Conservation (phyloP, 2,888 invertebrate genomes). For the Epinotia ramella region DNA sequence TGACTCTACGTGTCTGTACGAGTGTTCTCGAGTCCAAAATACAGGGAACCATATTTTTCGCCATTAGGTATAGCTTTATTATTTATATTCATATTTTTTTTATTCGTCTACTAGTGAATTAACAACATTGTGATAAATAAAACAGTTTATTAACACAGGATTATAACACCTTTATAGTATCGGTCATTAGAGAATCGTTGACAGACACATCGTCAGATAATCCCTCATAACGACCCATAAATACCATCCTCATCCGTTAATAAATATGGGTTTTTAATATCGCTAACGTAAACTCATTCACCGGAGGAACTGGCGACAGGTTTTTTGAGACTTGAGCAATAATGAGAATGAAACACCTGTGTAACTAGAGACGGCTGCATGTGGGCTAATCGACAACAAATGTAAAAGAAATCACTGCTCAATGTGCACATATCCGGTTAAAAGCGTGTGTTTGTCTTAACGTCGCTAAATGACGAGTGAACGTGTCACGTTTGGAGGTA, state of each 20-base stretch:
- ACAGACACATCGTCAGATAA: conserved; percentile 26
- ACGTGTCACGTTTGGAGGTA: conserved; percentile 33
- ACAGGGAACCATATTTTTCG: background rate
- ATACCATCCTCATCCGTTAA: conserved; percentile 13
- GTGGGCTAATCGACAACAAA: conserved; percentile 43
- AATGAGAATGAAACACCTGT: conserved; percentile 27
- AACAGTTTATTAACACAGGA: conserved; percentile 22
- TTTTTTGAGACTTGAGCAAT: conserved; percentile 1
- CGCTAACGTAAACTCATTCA: conserved; percentile 22
- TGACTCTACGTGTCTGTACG: too few relatives aligned
- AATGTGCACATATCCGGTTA: conserved; percentile 35
- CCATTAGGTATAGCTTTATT: background rate
- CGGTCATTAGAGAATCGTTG: conserved; percentile 16
- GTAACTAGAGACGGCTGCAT: conserved; percentile 40
- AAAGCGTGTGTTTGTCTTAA: conserved; percentile 10
- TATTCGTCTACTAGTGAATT: conserved; percentile 4
- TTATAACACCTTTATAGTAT: conserved; percentile 1
- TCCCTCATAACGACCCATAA: conserved; percentile 34
- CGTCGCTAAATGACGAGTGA: conserved; percentile 35
- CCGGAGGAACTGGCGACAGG: conserved; percentile 25
- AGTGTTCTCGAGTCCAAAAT: background rate
- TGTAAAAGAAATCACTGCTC: conserved; percentile 35
- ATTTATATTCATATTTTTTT: background rate
- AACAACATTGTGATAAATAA: conserved; percentile 1
- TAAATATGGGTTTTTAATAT: conserved; percentile 28